phyloP scores from a whole-genome alignment of 1,140 invertebrate species.

The Samia ricini region DNA sequence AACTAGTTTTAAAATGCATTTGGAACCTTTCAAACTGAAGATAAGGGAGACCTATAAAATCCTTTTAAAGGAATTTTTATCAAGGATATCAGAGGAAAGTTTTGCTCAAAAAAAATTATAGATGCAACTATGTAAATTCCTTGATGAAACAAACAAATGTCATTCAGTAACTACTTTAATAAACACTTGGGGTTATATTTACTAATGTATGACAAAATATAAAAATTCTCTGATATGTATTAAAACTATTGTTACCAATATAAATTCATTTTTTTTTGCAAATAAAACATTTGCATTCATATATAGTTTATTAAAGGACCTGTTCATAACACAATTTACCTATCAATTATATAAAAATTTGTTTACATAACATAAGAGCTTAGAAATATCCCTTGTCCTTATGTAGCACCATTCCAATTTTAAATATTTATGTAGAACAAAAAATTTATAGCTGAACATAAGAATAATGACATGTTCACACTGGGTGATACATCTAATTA shows the following conservation, averaged over 20 bases:
- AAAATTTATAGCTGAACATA: not conserved
- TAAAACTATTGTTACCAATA: constrained; percentile 15
- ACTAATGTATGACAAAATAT: not conserved
- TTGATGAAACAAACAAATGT: too few species aligned
- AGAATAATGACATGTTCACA: not conserved
- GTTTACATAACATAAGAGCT: constrained; percentile 4
- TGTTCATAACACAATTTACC: not conserved
- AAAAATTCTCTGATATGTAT: constrained; percentile 18
- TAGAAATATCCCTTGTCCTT: constrained; percentile 27
- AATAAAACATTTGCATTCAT: not conserved
- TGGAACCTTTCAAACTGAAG: not conserved
- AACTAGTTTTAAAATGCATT: too few species aligned
- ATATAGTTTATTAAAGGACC: not conserved
- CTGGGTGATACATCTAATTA: not conserved
- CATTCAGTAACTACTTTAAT: not conserved
- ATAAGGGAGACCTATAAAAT: not conserved
- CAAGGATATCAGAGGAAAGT: too few species aligned
- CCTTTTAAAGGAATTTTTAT: constrained; percentile 1
- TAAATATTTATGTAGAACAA: constrained; percentile 17
- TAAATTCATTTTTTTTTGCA: constrained; percentile 3
- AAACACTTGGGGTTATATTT: not conserved
- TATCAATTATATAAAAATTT: not conserved
- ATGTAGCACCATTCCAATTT: constrained; percentile 53
- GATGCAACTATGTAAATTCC: too few species aligned
- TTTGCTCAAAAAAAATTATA: too few species aligned